Conservation (phyloP, 2,797 vertebrate genomes). For the Sitta carolinensis region DNA sequence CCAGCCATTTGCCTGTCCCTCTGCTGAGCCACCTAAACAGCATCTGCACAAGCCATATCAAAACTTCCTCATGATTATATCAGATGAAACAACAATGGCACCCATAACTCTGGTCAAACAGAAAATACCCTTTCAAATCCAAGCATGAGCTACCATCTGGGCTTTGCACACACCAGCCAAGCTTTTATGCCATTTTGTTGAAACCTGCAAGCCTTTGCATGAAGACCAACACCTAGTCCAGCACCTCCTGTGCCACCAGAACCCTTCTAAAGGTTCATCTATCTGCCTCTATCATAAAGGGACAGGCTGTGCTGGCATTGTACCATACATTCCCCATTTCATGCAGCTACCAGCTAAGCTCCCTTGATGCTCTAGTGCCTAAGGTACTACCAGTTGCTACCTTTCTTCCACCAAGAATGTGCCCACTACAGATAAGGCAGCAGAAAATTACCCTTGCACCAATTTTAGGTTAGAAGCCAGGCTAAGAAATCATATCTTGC, state of each 20-base stretch:
- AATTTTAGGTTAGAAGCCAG: neutral
- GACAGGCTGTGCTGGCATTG: neutral
- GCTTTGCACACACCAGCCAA: neutral
- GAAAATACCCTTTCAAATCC: neutral
- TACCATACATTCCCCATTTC: neutral
- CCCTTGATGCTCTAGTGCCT: neutral
- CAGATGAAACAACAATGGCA: neutral
- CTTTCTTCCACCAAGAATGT: neutral
- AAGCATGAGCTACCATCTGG: neutral
- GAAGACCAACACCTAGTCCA: neutral
- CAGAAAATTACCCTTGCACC: neutral
- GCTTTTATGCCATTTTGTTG: neutral
- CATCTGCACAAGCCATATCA: neutral
- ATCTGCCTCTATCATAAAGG: neutral
- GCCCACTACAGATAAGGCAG: rapidly evolving
- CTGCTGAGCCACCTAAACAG: neutral
- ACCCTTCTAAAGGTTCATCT: neutral
- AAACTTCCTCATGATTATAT: neutral
- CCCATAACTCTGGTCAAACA: neutral
- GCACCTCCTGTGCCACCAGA: neutral
- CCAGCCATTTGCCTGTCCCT: neutral
- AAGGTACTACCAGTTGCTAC: neutral
- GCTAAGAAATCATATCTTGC: neutral
- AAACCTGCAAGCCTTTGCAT: neutral
- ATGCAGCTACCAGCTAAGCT: neutral